phyloP scores from a whole-genome alignment of 2,113 vertebrate species.

The Machaerirhynchus nigripectus region DNA sequence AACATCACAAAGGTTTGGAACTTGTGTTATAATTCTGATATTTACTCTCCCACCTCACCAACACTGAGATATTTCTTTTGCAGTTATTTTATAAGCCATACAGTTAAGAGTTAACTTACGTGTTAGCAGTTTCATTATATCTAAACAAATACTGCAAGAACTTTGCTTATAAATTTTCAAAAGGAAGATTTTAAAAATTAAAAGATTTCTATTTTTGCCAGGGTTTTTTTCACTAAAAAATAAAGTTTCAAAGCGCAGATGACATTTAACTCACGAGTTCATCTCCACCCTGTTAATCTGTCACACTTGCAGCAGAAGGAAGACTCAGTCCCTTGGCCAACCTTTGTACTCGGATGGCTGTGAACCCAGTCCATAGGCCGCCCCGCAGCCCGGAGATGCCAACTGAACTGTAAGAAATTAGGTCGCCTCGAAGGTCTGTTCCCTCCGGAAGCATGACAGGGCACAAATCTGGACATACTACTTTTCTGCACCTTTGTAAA shows the following conservation, averaged over 20 bases:
- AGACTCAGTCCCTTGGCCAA: not conserved
- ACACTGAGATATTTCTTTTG: not conserved
- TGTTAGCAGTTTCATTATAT: not conserved
- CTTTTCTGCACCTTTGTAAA: not conserved
- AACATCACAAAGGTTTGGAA: not conserved
- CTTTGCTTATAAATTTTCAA: not conserved
- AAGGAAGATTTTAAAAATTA: not conserved
- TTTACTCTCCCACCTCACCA: not conserved
- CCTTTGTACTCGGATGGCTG: slow-evolving; percentile 69
- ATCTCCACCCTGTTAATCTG: slow-evolving; percentile 62
- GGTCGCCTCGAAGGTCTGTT: not conserved
- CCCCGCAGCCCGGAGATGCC: not conserved
- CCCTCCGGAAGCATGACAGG: not conserved
- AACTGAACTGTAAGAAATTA: not conserved
- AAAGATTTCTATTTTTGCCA: not conserved
- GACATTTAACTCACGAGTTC: not conserved
- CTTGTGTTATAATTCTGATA: not conserved
- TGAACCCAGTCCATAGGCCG: not conserved
- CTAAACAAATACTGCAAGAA: not conserved
- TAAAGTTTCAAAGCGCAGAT: not conserved
- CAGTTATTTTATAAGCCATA: not conserved
- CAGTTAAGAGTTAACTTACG: not conserved
- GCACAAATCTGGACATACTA: rapidly evolving
- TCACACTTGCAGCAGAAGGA: not conserved
- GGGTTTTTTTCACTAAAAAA: not conserved